These are phyloP conservation scores for Caenorhabditis imperialis DNA, from an alignment of 2,888 invertebrate species.

Conservation along the genomic window DNA sequence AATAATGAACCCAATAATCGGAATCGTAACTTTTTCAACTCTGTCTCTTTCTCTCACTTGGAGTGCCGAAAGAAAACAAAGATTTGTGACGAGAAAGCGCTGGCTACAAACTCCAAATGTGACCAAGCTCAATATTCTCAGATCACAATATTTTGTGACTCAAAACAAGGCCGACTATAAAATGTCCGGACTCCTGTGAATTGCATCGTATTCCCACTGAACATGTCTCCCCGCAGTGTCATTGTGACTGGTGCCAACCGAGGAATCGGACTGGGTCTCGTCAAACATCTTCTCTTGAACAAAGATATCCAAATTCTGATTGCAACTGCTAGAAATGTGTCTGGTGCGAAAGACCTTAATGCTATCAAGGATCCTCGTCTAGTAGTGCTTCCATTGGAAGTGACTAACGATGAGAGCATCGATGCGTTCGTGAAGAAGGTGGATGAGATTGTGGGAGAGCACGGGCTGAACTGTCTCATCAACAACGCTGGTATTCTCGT, in stretches of 20 bases:
- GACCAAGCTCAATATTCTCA: too few relatives aligned
- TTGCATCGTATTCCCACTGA: too few relatives aligned
- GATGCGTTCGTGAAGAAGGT: conserved; percentile 33
- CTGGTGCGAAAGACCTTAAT: conserved; percentile 79
- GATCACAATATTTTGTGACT: too few relatives aligned
- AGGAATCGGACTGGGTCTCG: conserved; percentile 89
- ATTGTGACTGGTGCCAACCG: conserved; percentile 92
- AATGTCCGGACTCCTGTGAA: too few relatives aligned
- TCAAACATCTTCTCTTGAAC: conserved; percentile 82
- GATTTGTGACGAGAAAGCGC: too few relatives aligned
- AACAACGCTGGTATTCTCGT: conserved; percentile 45
- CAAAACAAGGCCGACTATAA: too few relatives aligned
- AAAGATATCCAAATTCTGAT: conserved; percentile 84
- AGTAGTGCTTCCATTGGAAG: conserved; percentile 29
- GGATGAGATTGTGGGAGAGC: conserved; percentile 45
- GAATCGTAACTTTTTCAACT: too few relatives aligned
- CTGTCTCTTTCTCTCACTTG: too few relatives aligned
- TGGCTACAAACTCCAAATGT: too few relatives aligned
- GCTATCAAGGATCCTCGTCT: conserved; percentile 30
- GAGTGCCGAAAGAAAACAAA: too few relatives aligned
- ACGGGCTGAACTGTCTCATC: conserved; percentile 49
- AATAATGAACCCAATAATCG: too few relatives aligned
- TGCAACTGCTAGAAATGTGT: conserved; percentile 87
- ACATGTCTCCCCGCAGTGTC: conserved; percentile 80
- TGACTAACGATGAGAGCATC: conserved; percentile 42